Evolutionary conservation across 2,888 invertebrate genomes (phyloP).

Genomic region (Dysmachus trigonus): DNA sequence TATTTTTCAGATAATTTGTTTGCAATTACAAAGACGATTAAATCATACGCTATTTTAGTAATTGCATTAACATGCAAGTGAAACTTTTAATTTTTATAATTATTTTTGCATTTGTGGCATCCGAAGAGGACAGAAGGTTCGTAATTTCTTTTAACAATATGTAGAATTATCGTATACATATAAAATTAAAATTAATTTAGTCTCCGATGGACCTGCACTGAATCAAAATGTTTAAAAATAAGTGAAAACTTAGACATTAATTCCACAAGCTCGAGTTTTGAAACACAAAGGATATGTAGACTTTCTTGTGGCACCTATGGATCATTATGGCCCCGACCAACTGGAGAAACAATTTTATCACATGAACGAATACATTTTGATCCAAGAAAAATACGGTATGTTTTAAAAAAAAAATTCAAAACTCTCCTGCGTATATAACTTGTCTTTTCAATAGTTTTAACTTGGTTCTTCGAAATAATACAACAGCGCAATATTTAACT

Average conservation of each 20-base stretch:
- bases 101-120: not conserved
- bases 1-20: not conserved
- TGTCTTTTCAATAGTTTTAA: not conserved
- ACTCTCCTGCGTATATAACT: not conserved
- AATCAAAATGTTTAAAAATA: constrained; percentile 19
- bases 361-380: constrained; percentile 67
- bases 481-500: constrained; percentile 12
- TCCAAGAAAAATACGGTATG: constrained; percentile 65
- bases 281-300: constrained; percentile 71
- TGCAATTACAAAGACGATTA: not conserved
- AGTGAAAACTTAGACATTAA: not conserved
- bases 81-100: not conserved
- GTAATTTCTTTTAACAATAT: not conserved
- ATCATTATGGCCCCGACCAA: constrained; percentile 76
- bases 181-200: not conserved
- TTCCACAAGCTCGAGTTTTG: constrained; percentile 53
- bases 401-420: not conserved
- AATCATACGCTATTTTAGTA: not conserved
- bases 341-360: constrained; percentile 64
- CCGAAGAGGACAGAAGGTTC: not conserved
- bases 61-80: not conserved
- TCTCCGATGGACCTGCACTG: constrained; percentile 43
- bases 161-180: not conserved
- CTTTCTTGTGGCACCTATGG: constrained; percentile 75
- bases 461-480: not conserved